Percentiles rank a stretch among this genome's conserved stretches.
phyloP scores from a whole-genome alignment of 2,797 vertebrate genomes.

The Ceryle rudis region DNA sequence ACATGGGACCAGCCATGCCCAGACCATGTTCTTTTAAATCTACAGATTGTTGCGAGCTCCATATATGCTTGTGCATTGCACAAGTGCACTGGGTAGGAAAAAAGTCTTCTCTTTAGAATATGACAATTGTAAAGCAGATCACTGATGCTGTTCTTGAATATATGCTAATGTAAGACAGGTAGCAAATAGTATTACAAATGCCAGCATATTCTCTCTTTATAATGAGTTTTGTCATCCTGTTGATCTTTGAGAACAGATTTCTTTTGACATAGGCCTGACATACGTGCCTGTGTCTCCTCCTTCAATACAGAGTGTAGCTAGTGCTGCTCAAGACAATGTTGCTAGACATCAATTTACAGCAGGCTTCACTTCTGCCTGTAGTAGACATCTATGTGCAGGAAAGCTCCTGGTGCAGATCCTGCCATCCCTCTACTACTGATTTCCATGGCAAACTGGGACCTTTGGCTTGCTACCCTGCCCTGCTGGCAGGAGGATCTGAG shows the following conservation, averaged over 20 bases:
- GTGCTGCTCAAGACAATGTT: background rate
- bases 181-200: background rate
- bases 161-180: background rate
- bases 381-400: background rate
- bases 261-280: background rate
- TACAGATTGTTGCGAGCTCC: background rate
- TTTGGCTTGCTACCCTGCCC: background rate
- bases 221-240: background rate
- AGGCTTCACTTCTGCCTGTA: background rate
- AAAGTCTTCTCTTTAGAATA: background rate
- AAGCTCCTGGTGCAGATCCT: background rate
- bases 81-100: fast-evolving
- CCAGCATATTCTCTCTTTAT: background rate
- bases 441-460: background rate
- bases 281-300: background rate
- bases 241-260: background rate
- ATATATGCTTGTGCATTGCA: background rate
- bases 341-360: background rate
- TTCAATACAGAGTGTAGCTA: background rate
- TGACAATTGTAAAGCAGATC: background rate
- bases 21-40: background rate
- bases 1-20: fast-evolving
- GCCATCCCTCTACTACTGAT: background rate
- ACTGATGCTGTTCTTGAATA: background rate
- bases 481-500: background rate